A percentile compares a stretch with the other conserved stretches of the same genome.
Evolutionary conservation across 2,888 invertebrate genomes (phyloP).

Genomic region (Agrotis segetum): DNA sequence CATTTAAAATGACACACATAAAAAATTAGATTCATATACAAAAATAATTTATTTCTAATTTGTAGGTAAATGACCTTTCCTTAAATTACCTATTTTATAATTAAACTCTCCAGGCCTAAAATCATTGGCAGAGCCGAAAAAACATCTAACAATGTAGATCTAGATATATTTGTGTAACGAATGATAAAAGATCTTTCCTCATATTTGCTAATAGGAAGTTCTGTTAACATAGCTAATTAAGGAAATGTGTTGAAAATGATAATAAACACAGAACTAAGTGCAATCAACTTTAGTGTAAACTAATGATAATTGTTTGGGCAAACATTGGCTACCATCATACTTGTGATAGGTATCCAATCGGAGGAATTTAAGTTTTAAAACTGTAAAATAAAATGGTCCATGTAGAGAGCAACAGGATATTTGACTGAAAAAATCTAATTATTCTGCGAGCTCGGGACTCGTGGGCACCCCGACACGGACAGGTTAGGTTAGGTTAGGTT

Average conservation of each 20-base stretch:
- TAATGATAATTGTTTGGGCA: constrained; percentile 51
- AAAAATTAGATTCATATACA: no score
- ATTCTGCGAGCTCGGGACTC: no score
- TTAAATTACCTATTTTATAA: no score
- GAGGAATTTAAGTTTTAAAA: constrained; percentile 11
- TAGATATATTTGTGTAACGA: no score
- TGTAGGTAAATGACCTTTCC: no score
- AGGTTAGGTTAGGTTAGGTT: no score
- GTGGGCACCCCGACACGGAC: no score
- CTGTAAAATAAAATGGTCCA: background rate
- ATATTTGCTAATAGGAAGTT: constrained; percentile 45
- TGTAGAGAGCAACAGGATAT: background rate
- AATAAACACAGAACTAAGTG: constrained; percentile 45
- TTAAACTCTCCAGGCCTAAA: background rate
- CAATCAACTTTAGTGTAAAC: constrained; percentile 59
- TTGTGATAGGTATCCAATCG: constrained; percentile 9
- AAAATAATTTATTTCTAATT: no score
- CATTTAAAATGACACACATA: no score
- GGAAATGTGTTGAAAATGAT: constrained; percentile 44
- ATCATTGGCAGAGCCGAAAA: background rate
- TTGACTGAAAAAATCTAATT: no score
- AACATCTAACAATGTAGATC: no score
- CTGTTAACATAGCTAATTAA: constrained; percentile 49
- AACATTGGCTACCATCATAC: constrained; percentile 43
- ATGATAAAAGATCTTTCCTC: constrained; percentile 49